These are phyloP conservation scores for Ambastaia sidthimunki DNA, from an alignment of 2,797 vertebrate species.

Conservation along the genomic window DNA sequence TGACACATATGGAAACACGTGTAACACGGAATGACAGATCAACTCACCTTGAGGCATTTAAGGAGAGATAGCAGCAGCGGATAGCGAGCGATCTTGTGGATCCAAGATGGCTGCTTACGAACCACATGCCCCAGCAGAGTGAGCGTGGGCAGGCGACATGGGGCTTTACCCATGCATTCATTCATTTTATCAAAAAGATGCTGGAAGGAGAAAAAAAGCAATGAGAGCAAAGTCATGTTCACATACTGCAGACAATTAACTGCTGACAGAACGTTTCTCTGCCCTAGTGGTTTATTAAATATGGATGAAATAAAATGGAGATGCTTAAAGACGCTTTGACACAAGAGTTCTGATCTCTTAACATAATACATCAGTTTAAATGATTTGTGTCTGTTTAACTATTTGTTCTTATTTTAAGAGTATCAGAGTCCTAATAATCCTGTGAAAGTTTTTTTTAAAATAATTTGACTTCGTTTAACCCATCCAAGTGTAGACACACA, in stretches of 20 bases:
- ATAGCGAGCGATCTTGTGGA: slow-evolving; percentile 95
- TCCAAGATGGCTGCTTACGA: slow-evolving; percentile 97
- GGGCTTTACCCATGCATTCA: slow-evolving; percentile 91
- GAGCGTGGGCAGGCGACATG: slow-evolving; percentile 90
- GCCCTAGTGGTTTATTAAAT: slow-evolving; percentile 73
- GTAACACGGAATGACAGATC: too few species aligned
- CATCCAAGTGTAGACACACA: too few species aligned
- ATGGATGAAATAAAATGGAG: slow-evolving; percentile 45
- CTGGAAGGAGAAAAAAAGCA: slow-evolving; percentile 68
- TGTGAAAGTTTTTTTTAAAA: too few species aligned
- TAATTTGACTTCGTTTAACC: too few species aligned
- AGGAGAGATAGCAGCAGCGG: slow-evolving; percentile 93
- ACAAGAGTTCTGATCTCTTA: neutral
- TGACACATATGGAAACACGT: too few species aligned
- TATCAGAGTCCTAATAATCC: too few species aligned
- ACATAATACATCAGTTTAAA: neutral
- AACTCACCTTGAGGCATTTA: slow-evolving; percentile 96
- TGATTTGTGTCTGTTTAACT: neutral
- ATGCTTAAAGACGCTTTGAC: neutral
- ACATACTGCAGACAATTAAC: neutral
- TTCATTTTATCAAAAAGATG: slow-evolving; percentile 99
- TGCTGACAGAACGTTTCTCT: slow-evolving; percentile 71
- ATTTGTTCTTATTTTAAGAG: neutral
- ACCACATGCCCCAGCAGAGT: slow-evolving; percentile 93
- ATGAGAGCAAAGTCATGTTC: neutral